A percentile compares a stretch with the other conserved stretches of the same genome.
phyloP scores from a whole-genome alignment of 1,140 invertebrate genomes.

The Philaenus spumarius region DNA sequence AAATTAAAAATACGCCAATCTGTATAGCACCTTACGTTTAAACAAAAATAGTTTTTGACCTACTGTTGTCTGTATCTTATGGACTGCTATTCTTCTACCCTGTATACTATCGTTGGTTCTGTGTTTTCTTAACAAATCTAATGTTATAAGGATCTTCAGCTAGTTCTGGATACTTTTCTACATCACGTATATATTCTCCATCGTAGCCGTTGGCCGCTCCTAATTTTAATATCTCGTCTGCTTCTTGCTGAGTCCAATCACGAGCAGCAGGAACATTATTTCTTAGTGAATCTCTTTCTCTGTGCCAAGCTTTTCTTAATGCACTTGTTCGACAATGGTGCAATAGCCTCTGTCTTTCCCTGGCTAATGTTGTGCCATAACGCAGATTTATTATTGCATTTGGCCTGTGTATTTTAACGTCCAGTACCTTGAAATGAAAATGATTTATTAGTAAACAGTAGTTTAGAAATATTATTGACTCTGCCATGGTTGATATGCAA shows the following conservation, averaged over 20 bases:
- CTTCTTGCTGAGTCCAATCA: conserved; percentile 58
- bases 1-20: background rate
- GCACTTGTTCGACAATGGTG: conserved; percentile 82
- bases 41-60: background rate
- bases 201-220: conserved; percentile 79
- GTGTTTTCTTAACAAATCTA: conserved; percentile 68
- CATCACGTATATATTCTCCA: conserved; percentile 85
- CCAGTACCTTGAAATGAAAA: conserved; percentile 44
- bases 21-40: background rate
- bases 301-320: conserved; percentile 84
- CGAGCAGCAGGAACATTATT: conserved; percentile 66
- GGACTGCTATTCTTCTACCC: conserved; percentile 7
- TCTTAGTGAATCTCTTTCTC: conserved; percentile 76
- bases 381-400: conserved; percentile 76
- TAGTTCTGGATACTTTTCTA: conserved; percentile 81
- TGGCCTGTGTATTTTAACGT: conserved; percentile 78
- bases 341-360: conserved; percentile 79
- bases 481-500: too few species aligned
- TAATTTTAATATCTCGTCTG: conserved; percentile 79
- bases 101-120: conserved; percentile 26
- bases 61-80: conserved; percentile 6
- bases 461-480: too few species aligned
- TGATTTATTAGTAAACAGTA: background rate
- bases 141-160: conserved; percentile 95
- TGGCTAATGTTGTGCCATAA: conserved; percentile 83